These are phyloP conservation scores for Trachelus tabidus DNA, from an alignment of 2,888 invertebrate species.

Conservation along the genomic window DNA sequence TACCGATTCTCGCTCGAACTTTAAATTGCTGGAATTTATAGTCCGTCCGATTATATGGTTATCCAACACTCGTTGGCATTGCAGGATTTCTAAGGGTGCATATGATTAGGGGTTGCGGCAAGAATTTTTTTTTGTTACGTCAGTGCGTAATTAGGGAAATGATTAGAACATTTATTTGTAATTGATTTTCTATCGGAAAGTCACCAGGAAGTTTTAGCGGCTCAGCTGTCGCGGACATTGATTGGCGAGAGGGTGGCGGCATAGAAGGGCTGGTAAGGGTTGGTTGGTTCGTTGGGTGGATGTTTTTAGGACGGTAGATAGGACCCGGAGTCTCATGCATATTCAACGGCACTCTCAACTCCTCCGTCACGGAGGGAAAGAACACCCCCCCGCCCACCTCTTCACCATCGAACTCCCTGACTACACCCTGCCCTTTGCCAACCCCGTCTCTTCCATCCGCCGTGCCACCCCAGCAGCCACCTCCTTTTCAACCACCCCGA, in stretches of 20 bases:
- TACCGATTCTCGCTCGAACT: not conserved
- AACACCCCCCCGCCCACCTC: conserved; percentile 55
- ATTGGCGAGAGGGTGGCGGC: conserved; percentile 54
- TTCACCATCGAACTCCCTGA: conserved; percentile 29
- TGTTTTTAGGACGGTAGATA: conserved; percentile 66
- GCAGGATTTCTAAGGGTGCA: not conserved
- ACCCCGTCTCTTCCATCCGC: conserved; percentile 31
- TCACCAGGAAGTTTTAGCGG: conserved; percentile 51
- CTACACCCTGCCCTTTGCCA: conserved; percentile 33
- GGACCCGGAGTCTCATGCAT: conserved; percentile 64
- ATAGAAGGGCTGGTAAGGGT: conserved; percentile 17
- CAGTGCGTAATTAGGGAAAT: not conserved
- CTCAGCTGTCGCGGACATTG: conserved; percentile 57
- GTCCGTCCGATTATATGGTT: not conserved
- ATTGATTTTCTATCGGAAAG: not conserved
- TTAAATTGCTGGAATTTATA: not conserved
- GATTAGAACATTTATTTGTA: not conserved
- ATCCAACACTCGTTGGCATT: not conserved
- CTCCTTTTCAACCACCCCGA: conserved; percentile 33
- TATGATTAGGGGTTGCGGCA: not conserved
- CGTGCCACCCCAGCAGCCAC: conserved; percentile 27
- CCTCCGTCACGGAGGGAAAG: conserved; percentile 66
- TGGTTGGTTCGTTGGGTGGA: conserved; percentile 48
- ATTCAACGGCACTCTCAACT: conserved; percentile 66
- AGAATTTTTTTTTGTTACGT: not conserved